Percentiles rank a stretch among this genome's conserved stretches.
Evolutionary conservation across 1,140 invertebrate genomes (phyloP).

Genomic region (Saccostrea glomerata): DNA sequence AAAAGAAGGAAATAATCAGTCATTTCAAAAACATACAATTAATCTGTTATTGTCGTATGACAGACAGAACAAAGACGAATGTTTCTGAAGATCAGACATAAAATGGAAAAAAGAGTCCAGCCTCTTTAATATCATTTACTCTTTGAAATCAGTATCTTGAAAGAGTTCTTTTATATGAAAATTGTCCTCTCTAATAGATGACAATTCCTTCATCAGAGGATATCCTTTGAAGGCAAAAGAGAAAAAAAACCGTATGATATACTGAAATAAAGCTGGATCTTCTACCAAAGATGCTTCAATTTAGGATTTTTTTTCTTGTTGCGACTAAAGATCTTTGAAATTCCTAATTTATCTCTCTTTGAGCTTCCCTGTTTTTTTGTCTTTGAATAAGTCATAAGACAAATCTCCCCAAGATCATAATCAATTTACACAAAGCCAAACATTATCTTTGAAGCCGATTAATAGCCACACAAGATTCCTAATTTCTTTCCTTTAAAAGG

Average conservation of each 20-base stretch:
- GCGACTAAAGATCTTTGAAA: conserved; percentile 1
- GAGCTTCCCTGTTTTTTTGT: neutral
- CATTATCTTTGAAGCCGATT: conserved; percentile 42
- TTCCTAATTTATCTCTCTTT: conserved; percentile 25
- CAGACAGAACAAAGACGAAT: neutral
- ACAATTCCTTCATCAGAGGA: conserved; percentile 15
- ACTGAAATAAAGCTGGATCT: neutral
- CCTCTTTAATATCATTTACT: neutral
- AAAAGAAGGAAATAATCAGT: neutral
- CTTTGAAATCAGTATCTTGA: conserved; percentile 13
- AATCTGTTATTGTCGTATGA: neutral
- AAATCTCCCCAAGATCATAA: conserved; percentile 35
- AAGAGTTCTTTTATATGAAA: conserved; percentile 7
- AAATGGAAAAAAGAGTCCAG: conserved; percentile 5
- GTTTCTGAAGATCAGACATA: neutral
- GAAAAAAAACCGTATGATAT: conserved; percentile 11
- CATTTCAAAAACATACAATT: conserved; percentile 10
- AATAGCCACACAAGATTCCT: conserved; percentile 9
- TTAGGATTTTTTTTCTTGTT: neutral
- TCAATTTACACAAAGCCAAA: conserved; percentile 47
- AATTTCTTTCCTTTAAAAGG: conserved; percentile 41
- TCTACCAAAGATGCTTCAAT: neutral
- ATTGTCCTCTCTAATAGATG: neutral
- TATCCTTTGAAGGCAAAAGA: neutral
- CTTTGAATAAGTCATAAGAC: conserved; percentile 41